Evolutionary conservation across 2,797 vertebrate genomes (phyloP).

Genomic region (Anisognathus igniventris): DNA sequence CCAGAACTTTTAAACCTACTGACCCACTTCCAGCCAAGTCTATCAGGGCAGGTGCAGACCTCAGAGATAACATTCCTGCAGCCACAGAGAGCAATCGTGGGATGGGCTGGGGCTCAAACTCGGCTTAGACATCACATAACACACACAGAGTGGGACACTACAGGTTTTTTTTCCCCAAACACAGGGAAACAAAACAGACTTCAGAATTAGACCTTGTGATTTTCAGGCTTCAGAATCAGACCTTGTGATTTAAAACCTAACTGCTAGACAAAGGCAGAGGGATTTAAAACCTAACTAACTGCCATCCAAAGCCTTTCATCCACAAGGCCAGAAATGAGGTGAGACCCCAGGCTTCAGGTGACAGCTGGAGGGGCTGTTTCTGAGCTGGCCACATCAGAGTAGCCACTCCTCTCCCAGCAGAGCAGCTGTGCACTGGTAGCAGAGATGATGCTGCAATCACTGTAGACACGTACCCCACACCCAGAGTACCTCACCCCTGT

Average conservation of each 20-base stretch:
- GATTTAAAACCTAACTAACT: neutral
- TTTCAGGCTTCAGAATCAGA: neutral
- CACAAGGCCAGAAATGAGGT: neutral
- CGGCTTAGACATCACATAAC: neutral
- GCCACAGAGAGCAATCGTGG: neutral
- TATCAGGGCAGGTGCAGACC: constrained; percentile 14
- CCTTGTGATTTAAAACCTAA: neutral
- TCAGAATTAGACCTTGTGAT: neutral
- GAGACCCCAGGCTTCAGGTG: neutral
- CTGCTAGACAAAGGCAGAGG: neutral
- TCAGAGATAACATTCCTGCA: constrained; percentile 31
- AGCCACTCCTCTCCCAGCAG: neutral
- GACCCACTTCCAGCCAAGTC: constrained; percentile 54
- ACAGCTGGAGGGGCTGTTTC: neutral
- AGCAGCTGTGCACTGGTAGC: neutral
- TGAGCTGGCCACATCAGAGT: fast-evolving
- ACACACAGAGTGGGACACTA: neutral
- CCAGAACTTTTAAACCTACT: constrained; percentile 52
- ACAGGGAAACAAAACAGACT: neutral
- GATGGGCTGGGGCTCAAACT: neutral
- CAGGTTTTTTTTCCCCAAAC: neutral
- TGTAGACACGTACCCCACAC: fast-evolving
- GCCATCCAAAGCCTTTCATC: neutral
- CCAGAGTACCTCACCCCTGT: neutral
- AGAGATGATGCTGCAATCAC: neutral